Evolutionary conservation across 2,888 invertebrate species (phyloP).

Genomic region (Watsonalla cultraria): DNA sequence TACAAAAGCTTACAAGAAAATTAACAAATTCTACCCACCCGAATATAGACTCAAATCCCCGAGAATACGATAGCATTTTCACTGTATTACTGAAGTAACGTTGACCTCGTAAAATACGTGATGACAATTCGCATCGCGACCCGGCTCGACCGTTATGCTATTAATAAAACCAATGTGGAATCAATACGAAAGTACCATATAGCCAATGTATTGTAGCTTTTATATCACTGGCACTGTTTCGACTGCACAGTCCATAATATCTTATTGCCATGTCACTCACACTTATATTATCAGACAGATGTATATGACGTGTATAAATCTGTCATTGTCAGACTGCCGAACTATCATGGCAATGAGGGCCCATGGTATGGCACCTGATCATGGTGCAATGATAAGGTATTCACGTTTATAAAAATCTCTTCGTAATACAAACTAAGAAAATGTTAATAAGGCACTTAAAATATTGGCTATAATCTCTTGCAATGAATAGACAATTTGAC

Average conservation of each 20-base stretch:
- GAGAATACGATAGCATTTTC: background rate
- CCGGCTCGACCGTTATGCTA: background rate
- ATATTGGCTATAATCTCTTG: too few species aligned
- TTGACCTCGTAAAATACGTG: background rate
- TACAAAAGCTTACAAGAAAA: background rate
- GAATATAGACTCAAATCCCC: background rate
- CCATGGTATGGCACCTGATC: constrained; percentile 1
- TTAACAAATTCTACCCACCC: background rate
- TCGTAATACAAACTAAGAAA: too few species aligned
- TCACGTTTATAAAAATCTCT: too few species aligned
- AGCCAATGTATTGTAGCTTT: background rate
- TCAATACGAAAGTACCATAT: background rate
- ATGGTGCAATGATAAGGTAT: constrained; percentile 17
- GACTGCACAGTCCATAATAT: background rate
- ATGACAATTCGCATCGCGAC: constrained; percentile 59
- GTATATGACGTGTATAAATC: too few species aligned
- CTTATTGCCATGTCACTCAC: too few species aligned
- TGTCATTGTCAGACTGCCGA: too few species aligned
- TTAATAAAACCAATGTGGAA: background rate
- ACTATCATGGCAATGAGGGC: too few species aligned
- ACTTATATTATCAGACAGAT: too few species aligned
- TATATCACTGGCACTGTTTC: background rate
- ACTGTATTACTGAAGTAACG: background rate
- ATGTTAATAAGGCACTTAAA: too few species aligned
- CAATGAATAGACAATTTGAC: too few species aligned